Conservation (phyloP, 1,140 invertebrate species). For the Drusus annulatus region DNA sequence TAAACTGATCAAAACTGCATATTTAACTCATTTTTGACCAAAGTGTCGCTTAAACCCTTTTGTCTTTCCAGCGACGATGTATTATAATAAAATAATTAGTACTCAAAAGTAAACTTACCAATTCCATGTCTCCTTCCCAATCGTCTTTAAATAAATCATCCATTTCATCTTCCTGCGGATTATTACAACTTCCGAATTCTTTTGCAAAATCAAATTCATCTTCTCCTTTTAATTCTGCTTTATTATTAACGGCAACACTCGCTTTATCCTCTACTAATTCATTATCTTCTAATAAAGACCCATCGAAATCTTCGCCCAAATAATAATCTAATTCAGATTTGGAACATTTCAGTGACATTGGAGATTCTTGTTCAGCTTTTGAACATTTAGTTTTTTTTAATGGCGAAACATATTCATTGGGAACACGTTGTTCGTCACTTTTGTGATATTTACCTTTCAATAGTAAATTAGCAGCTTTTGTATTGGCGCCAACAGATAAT, state of each 20-base stretch:
- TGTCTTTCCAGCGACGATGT: no score
- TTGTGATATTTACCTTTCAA: slow-evolving; percentile 43
- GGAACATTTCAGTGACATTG: neutral
- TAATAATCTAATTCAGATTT: slow-evolving; percentile 7
- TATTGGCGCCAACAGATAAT: slow-evolving; percentile 1
- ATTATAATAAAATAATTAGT: slow-evolving; percentile 19
- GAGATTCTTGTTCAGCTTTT: neutral
- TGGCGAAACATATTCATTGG: slow-evolving; percentile 1
- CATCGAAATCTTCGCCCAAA: neutral
- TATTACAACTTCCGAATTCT: neutral
- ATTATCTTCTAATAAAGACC: neutral
- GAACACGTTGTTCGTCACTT: slow-evolving; percentile 33
- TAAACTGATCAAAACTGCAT: no score
- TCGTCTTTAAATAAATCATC: slow-evolving; percentile 23
- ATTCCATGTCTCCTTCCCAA: neutral
- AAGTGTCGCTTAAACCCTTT: no score
- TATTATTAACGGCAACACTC: no score
- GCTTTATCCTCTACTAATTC: no score
- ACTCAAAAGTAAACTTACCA: slow-evolving; percentile 7
- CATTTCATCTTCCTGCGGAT: neutral
- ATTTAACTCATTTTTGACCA: no score
- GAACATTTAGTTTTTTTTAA: slow-evolving; percentile 7
- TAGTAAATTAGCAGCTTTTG: slow-evolving; percentile 20
- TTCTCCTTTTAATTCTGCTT: no score
- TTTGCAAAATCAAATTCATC: neutral